These are phyloP conservation scores for Diaprepes abbreviatus DNA, from an alignment of 2,888 invertebrate genomes.

Conservation along the genomic window DNA sequence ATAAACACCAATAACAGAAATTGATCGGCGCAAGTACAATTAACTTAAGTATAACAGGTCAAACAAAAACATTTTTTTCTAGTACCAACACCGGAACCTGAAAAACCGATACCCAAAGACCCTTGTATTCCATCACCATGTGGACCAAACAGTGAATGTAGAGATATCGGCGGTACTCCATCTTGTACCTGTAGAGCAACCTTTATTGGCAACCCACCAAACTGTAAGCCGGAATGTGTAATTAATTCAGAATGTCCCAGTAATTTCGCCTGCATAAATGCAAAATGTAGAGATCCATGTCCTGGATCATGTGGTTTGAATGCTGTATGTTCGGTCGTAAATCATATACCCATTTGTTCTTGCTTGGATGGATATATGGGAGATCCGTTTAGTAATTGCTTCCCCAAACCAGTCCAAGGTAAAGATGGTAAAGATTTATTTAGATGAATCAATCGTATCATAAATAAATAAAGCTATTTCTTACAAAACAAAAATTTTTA, in stretches of 20 bases:
- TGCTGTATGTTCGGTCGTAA: constrained; percentile 81
- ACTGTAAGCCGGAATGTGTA: constrained; percentile 81
- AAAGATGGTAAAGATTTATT: constrained; percentile 5
- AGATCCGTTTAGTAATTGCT: constrained; percentile 71
- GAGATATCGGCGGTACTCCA: constrained; percentile 73
- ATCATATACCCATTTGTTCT: constrained; percentile 83
- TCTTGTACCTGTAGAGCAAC: constrained; percentile 77
- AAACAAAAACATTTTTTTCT: too few species aligned
- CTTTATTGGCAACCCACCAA: constrained; percentile 78
- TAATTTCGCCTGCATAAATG: constrained; percentile 81
- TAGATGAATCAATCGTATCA: background rate
- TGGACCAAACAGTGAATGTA: constrained; percentile 79
- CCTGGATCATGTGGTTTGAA: constrained; percentile 81
- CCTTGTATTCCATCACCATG: constrained; percentile 85
- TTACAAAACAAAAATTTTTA: constrained; percentile 45
- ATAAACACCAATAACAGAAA: too few species aligned
- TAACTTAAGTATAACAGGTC: too few species aligned
- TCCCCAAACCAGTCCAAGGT: constrained; percentile 65
- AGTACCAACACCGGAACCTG: constrained; percentile 43
- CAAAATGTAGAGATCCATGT: constrained; percentile 84
- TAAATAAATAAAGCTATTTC: background rate
- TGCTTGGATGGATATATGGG: constrained; percentile 81
- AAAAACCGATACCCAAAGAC: constrained; percentile 68
- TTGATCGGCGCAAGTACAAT: too few species aligned
- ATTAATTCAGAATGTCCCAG: constrained; percentile 81